Conservation (phyloP, 2,797 vertebrate genomes). For the Distichodus sexfasciatus region DNA sequence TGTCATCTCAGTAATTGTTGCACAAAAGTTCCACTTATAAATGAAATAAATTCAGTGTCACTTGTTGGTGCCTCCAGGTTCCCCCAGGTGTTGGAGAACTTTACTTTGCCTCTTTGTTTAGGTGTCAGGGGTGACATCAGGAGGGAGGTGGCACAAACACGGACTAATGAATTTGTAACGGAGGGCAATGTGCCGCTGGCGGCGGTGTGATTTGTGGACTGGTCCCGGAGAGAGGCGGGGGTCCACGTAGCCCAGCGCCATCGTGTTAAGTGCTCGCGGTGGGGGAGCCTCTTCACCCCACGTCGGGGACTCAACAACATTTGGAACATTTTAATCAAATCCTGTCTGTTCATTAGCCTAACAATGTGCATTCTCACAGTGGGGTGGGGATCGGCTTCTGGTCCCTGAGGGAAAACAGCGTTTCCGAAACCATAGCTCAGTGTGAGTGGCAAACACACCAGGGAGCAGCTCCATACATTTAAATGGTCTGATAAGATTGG, state of each 20-base stretch:
- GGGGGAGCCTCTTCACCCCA: slow-evolving; percentile 57
- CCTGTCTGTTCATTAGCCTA: slow-evolving; percentile 81
- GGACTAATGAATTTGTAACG: slow-evolving; percentile 73
- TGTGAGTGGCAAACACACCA: slow-evolving; percentile 58
- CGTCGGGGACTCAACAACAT: slow-evolving; percentile 74
- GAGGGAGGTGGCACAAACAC: slow-evolving; percentile 66
- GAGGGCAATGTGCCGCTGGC: slow-evolving; percentile 46
- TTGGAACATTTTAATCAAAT: slow-evolving; percentile 82
- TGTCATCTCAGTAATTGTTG: too few species aligned
- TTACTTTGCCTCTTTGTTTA: slow-evolving; percentile 52
- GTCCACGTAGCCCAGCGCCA: slow-evolving; percentile 60
- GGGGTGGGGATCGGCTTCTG: slow-evolving; percentile 53
- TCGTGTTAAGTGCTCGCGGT: slow-evolving; percentile 67
- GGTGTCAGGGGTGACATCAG: slow-evolving; percentile 69
- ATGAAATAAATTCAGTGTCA: slow-evolving; percentile 41
- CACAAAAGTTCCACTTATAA: too few species aligned
- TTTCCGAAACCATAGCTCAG: slow-evolving; percentile 64
- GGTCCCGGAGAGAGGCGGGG: slow-evolving; percentile 67
- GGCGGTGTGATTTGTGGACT: slow-evolving; percentile 58
- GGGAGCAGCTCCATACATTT: slow-evolving; percentile 68
- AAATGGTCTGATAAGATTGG: slow-evolving; percentile 71
- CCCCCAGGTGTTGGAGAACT: slow-evolving; percentile 57
- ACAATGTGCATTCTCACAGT: slow-evolving; percentile 64
- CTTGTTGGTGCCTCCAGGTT: slow-evolving; percentile 52
- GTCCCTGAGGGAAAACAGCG: slow-evolving; percentile 60